Evolutionary conservation across 2,113 vertebrate species (phyloP), one percentile per base, ranked within the genome.

Genomic region (Dinomys branickii): DNA sequence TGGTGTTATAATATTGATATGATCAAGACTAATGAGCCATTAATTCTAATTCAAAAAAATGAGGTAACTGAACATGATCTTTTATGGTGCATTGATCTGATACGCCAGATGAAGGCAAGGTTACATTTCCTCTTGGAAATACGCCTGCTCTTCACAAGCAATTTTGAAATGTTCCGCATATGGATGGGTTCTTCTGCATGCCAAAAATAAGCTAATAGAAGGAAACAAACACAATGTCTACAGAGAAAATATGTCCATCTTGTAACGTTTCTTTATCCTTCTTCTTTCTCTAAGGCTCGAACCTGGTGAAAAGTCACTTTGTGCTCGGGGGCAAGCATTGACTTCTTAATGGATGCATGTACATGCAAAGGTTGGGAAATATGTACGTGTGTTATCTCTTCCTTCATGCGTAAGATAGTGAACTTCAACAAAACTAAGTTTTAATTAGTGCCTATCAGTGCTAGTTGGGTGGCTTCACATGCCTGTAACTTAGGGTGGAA

Each of bases 21-120:
- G 98, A 98, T 98, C 96, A 94, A 98, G 98, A 98, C 86, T 98
- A 98, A 98, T 98, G 97, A 97, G 93, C 97, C 98, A 98, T 98
- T 98, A 97, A 98, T 98, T 98, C 98, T 98, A 97, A 97, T 97
- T 97, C 98, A 97, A 93, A 78, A 98, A 97, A 96, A 98, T 97
- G 98, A 98, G 97, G 96, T 78, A 97, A 97, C 97, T 90, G 85
- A 88, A 96, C 89, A 98, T 94, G 81, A 96, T 98, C 98, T 98
- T 98, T 98, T 90, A 97, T 44, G 38, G 47, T 0, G 30, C 98
- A 98, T 98, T 98, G 98, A 98, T 97, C 98, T 92, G 94, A 96
- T 95, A 94, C 24, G 78, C 97, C 95, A 91, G 96, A 97, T 97
- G 98, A 97, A 97, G 93, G 97, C 93, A 97, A 94, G 97, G 97